These are phyloP conservation scores for Helarctos malayanus DNA, from an alignment of 2,797 vertebrate genomes.

Conservation along the genomic window DNA sequence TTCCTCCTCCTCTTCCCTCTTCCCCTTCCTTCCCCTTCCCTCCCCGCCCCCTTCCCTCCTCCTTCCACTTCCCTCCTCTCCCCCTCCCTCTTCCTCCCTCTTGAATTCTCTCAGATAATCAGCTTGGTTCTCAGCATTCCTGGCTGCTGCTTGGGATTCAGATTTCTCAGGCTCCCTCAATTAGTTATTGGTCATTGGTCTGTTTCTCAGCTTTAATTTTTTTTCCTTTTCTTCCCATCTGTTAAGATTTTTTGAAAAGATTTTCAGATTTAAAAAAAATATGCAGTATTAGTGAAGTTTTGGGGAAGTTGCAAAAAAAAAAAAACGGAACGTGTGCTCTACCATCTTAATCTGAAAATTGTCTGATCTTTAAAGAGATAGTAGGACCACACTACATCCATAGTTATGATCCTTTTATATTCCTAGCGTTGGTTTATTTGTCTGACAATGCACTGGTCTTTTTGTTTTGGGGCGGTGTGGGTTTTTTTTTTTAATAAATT, in stretches of 20 bases:
- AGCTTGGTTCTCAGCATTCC: fast-evolving
- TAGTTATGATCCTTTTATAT: fast-evolving
- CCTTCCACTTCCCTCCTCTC: no score
- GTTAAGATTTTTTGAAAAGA: background rate
- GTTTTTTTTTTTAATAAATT: background rate
- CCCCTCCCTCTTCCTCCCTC: no score
- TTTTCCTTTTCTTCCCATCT: background rate
- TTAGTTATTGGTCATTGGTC: background rate
- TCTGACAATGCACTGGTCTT: background rate
- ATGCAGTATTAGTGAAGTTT: background rate
- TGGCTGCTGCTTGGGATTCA: fast-evolving
- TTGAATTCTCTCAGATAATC: background rate
- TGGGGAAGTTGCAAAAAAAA: background rate
- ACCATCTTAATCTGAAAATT: fast-evolving
- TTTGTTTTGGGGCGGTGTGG: background rate
- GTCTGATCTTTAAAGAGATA: no score
- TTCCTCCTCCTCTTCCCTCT: no score
- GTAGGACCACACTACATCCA: fast-evolving
- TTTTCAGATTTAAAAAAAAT: background rate
- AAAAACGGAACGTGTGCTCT: fast-evolving
- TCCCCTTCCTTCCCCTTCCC: no score
- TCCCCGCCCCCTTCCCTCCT: no score
- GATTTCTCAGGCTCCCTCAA: background rate
- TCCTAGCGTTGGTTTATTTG: background rate
- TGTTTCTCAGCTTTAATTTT: background rate